These are phyloP conservation scores for Phortica okadai DNA, from an alignment of 2,888 invertebrate species.

Conservation along the genomic window DNA sequence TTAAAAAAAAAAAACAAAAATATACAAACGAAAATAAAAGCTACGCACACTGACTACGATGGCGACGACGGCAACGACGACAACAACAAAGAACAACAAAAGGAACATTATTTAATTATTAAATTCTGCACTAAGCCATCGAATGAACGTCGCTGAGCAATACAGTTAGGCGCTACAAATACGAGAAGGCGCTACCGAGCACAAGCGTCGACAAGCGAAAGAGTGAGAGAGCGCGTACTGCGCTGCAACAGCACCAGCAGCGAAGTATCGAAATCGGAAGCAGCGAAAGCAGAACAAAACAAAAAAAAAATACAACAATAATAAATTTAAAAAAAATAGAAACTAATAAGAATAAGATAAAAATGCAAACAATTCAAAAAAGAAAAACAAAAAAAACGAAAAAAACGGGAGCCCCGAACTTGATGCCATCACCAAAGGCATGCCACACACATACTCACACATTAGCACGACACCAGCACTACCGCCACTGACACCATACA, in stretches of 20 bases:
- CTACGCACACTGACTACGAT: not conserved
- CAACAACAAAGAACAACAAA: conserved; percentile 46
- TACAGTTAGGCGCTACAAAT: too few species aligned
- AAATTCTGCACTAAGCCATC: conserved; percentile 15
- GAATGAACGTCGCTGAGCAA: not conserved
- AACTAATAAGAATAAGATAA: too few species aligned
- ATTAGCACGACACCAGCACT: not conserved
- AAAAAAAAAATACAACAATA: not conserved
- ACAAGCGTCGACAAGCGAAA: too few species aligned
- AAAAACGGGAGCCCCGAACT: conserved; percentile 22
- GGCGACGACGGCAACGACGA: conserved; percentile 9
- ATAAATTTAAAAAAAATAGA: too few species aligned
- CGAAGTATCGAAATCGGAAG: conserved; percentile 5
- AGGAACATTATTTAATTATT: conserved; percentile 53
- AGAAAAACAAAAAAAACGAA: conserved; percentile 5
- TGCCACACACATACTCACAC: not conserved
- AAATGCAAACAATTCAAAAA: not conserved
- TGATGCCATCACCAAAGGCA: not conserved
- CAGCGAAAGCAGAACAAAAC: not conserved
- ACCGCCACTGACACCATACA: not conserved
- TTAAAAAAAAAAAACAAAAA: conserved; percentile 47
- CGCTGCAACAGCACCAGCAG: not conserved
- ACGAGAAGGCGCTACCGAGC: too few species aligned
- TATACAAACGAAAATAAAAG: not conserved
- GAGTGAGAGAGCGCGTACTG: too few species aligned